A percentile compares a stretch with the other conserved stretches of the same genome.
Evolutionary conservation across 2,888 invertebrate species (phyloP).

Genomic region (Ptilodon capucinus): DNA sequence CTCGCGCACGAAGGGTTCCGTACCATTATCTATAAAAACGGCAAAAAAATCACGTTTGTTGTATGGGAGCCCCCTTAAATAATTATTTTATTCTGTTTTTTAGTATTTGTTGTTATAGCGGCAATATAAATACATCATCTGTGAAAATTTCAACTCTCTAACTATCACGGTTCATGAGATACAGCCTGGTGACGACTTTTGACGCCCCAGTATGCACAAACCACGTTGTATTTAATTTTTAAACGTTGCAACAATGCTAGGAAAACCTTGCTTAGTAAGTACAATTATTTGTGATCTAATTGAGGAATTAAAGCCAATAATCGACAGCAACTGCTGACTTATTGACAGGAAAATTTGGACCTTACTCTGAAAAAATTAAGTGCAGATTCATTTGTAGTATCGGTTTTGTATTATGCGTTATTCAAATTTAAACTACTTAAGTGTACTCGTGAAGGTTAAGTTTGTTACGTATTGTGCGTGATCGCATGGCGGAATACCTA

Average conservation of each 20-base stretch:
- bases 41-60: too few relatives aligned
- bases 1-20: too few relatives aligned
- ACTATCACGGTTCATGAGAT: too few relatives aligned
- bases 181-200: too few relatives aligned
- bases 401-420: conserved; percentile 6
- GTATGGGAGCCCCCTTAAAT: too few relatives aligned
- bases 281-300: conserved; percentile 38
- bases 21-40: too few relatives aligned
- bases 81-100: too few relatives aligned
- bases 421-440: conserved; percentile 23
- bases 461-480: conserved; percentile 10
- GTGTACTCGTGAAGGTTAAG: conserved; percentile 21
- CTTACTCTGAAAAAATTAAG: background rate
- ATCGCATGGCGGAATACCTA: background rate
- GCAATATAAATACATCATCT: too few relatives aligned
- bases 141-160: too few relatives aligned
- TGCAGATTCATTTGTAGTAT: conserved; percentile 1
- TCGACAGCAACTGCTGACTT: conserved; percentile 30
- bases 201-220: background rate
- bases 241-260: background rate
- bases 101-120: too few relatives aligned
- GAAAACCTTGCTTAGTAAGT: conserved; percentile 1
- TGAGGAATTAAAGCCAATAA: conserved; percentile 32
- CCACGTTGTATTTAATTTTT: background rate
- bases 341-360: conserved; percentile 15